These are phyloP conservation scores for Gallinago jamesoni DNA, from an alignment of 2,113 vertebrate species.

Conservation along the genomic window DNA sequence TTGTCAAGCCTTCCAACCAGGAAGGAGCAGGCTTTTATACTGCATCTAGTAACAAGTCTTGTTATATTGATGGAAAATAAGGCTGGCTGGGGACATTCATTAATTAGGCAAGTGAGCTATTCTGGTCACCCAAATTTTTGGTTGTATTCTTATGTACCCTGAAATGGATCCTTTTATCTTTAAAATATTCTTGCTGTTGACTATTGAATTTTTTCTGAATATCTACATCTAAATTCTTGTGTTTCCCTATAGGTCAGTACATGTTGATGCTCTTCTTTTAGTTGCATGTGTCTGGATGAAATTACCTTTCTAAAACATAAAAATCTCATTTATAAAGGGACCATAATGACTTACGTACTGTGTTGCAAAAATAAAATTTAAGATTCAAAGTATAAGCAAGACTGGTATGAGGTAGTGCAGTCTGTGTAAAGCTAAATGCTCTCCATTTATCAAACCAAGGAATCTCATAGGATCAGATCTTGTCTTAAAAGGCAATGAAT, in stretches of 20 bases:
- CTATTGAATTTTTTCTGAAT: neutral
- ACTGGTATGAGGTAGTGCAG: neutral
- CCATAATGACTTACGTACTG: neutral
- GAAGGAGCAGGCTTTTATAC: neutral
- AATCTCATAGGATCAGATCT: neutral
- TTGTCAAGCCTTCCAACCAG: neutral
- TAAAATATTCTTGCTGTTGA: neutral
- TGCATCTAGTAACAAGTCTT: neutral
- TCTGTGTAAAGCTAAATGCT: neutral
- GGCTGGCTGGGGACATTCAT: neutral
- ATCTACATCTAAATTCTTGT: neutral
- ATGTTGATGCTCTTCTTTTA: neutral
- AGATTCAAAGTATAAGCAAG: neutral
- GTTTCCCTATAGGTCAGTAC: neutral
- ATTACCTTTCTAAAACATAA: neutral
- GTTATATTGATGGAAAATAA: neutral
- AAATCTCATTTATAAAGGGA: neutral
- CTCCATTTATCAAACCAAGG: neutral
- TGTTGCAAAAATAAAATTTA: neutral
- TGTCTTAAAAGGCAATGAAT: neutral
- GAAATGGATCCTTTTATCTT: neutral
- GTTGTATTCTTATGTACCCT: neutral
- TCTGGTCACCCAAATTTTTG: neutral
- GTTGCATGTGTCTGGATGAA: neutral
- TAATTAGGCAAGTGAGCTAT: neutral